These are phyloP conservation scores for Clinocottus analis DNA, from an alignment of 2,113 vertebrate species.

Conservation along the genomic window DNA sequence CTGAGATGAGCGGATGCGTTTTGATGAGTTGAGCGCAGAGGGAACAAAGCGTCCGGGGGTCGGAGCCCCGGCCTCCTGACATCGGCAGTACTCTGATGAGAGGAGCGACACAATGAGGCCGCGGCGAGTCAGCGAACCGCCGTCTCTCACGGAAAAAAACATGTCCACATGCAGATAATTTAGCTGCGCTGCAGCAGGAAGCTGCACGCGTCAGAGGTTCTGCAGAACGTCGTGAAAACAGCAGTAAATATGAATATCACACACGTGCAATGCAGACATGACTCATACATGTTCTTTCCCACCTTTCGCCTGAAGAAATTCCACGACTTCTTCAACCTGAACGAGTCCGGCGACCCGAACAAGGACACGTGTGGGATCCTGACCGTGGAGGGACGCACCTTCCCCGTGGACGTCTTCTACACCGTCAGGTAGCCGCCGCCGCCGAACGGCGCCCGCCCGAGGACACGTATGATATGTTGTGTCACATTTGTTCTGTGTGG, in stretches of 20 bases:
- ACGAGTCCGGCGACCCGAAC: constrained; percentile 90
- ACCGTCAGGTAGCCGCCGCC: constrained; percentile 89
- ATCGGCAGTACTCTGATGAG: constrained; percentile 52
- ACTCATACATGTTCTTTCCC: background rate
- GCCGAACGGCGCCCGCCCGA: too few relatives aligned
- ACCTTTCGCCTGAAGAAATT: constrained; percentile 89
- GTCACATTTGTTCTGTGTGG: too few relatives aligned
- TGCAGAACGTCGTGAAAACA: background rate
- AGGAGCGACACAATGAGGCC: constrained; percentile 61
- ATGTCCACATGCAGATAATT: constrained; percentile 22
- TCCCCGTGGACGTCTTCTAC: constrained; percentile 98
- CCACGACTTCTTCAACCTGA: constrained; percentile 96
- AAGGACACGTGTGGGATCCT: constrained; percentile 97
- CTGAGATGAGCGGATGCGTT: constrained; percentile 68
- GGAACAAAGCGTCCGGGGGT: too few relatives aligned
- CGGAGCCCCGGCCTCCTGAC: constrained; percentile 55
- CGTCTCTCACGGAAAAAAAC: constrained; percentile 43
- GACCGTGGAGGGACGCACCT: constrained; percentile 94
- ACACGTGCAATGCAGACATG: background rate
- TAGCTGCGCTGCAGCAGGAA: background rate
- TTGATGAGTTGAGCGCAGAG: too few relatives aligned
- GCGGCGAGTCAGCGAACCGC: constrained; percentile 51
- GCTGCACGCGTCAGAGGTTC: constrained; percentile 5
- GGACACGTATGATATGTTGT: background rate
- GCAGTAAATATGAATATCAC: background rate